phyloP scores from a whole-genome alignment of 2,888 invertebrate genomes.

The Drosophila planitibia region DNA sequence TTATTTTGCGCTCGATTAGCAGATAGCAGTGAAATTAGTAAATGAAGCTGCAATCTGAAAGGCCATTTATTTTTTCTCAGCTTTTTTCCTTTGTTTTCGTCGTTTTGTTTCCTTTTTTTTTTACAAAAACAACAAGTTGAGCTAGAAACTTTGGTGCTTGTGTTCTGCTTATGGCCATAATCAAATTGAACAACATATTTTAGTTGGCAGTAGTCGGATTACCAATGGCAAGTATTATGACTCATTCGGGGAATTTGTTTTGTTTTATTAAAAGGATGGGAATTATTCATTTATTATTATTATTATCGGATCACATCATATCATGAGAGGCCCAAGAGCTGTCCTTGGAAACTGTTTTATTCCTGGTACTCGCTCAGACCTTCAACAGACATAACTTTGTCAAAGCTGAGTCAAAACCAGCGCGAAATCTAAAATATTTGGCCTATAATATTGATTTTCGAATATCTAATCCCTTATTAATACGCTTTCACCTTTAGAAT shows the following conservation, averaged over 20 bases:
- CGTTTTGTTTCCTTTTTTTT: neutral
- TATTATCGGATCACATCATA: neutral
- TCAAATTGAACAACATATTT: constrained; percentile 64
- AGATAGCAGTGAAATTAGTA: constrained; percentile 79
- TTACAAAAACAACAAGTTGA: neutral
- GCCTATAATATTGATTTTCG: neutral
- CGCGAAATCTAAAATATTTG: neutral
- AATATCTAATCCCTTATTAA: neutral
- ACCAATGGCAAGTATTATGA: constrained; percentile 33
- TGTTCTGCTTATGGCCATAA: constrained; percentile 70
- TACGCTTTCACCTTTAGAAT: neutral
- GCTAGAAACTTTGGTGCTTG: constrained; percentile 50
- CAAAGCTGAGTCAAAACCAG: neutral
- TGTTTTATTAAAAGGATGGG: neutral
- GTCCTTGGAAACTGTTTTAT: neutral
- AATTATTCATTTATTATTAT: constrained; percentile 3
- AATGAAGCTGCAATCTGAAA: constrained; percentile 82
- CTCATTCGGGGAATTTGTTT: constrained; percentile 30
- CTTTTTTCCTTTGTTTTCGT: constrained; percentile 20
- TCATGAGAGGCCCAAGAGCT: neutral
- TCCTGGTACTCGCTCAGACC: neutral
- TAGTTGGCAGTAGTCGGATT: neutral
- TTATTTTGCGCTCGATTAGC: constrained; percentile 81
- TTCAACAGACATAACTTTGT: neutral
- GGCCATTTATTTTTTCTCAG: constrained; percentile 69